Conservation (phyloP, 2,888 invertebrate genomes). For the Fragum sueziense region DNA sequence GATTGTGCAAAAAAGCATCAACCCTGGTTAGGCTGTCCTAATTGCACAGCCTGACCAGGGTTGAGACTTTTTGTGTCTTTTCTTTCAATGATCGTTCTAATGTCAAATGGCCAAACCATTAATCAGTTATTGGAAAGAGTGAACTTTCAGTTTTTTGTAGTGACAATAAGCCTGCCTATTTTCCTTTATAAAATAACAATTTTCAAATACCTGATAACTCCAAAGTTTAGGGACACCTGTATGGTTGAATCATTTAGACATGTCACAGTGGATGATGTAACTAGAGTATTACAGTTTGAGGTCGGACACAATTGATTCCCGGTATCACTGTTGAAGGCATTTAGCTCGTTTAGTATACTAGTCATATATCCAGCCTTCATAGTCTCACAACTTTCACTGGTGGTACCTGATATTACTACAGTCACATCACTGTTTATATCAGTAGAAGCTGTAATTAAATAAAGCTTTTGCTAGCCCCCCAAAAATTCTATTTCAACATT, state of each 20-base stretch:
- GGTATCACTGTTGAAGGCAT: conserved; percentile 3
- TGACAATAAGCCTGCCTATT: too few species aligned
- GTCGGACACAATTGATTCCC: conserved; percentile 16
- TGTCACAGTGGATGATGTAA: background rate
- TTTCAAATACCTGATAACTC: conserved; percentile 27
- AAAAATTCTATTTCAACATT: too few species aligned
- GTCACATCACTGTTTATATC: conserved; percentile 17
- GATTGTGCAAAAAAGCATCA: too few species aligned
- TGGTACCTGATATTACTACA: conserved; percentile 7
- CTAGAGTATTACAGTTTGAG: background rate
- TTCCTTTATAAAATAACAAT: too few species aligned
- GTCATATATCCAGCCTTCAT: conserved; percentile 18
- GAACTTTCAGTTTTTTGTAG: too few species aligned
- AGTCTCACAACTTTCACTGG: background rate
- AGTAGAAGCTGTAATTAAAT: conserved; percentile 3
- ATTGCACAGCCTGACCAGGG: too few species aligned
- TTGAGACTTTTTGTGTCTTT: too few species aligned
- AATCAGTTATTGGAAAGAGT: too few species aligned
- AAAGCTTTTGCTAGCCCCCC: too few species aligned
- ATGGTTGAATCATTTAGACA: conserved; percentile 5
- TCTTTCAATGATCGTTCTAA: too few species aligned
- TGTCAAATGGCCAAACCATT: too few species aligned
- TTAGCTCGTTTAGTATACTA: conserved; percentile 5
- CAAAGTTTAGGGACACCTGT: conserved; percentile 24
- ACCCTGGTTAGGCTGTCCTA: too few species aligned